Conservation (phyloP, 2,888 invertebrate genomes). For the Lordiphosa andalusiaca region DNA sequence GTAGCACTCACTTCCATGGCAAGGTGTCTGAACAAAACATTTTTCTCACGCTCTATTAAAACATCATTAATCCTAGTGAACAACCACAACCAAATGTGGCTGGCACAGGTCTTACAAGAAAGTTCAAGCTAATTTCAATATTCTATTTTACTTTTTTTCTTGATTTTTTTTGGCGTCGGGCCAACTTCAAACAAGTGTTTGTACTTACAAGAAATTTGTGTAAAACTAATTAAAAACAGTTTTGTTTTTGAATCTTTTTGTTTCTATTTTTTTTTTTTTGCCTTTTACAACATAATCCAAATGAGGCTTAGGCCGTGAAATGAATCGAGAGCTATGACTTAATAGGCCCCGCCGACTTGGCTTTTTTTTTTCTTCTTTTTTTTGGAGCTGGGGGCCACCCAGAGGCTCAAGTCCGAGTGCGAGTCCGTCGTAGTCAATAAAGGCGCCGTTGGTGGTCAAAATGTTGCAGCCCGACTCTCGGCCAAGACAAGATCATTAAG, state of each 20-base stretch:
- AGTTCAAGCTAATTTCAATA: constrained; percentile 59
- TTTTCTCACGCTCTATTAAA: constrained; percentile 72
- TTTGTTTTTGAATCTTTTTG: constrained; percentile 20
- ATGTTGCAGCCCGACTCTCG: constrained; percentile 62
- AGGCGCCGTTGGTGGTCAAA: constrained; percentile 78
- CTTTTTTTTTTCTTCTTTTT: constrained; percentile 5
- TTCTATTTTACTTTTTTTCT: constrained; percentile 13
- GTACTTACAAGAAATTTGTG: constrained; percentile 34
- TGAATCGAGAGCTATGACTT: constrained; percentile 75
- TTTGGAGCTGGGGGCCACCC: constrained; percentile 46
- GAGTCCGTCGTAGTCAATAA: constrained; percentile 74
- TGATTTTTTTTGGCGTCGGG: constrained; percentile 18
- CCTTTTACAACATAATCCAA: constrained; percentile 77
- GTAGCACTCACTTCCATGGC: no score
- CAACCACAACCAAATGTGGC: constrained; percentile 3
- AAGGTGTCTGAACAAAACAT: background rate
- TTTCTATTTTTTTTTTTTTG: constrained; percentile 45
- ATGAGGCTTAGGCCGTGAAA: constrained; percentile 63
- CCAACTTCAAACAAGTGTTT: constrained; percentile 56
- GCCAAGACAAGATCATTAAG: constrained; percentile 78
- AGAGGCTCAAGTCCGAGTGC: constrained; percentile 20
- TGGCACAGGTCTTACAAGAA: constrained; percentile 14
- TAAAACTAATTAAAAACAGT: constrained; percentile 24
- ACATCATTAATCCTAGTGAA: constrained; percentile 60
- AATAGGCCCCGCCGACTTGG: constrained; percentile 65